phyloP scores from a whole-genome alignment of 2,113 vertebrate species.

The Cathartes aura region DNA sequence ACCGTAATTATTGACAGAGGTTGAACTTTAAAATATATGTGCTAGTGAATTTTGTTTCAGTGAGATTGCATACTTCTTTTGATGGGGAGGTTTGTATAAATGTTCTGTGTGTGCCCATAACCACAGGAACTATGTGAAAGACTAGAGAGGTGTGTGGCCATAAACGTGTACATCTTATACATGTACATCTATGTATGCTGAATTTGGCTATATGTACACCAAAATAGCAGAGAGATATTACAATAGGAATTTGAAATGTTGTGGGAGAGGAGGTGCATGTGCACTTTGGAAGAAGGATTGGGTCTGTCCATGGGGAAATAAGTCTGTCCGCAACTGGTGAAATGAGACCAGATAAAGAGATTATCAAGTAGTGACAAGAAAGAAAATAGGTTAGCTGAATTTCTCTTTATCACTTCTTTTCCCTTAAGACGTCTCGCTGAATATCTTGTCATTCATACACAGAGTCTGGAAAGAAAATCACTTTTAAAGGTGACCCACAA shows the following conservation, averaged over 20 bases:
- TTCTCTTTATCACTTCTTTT: slow-evolving; percentile 29
- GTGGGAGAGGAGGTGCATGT: neutral
- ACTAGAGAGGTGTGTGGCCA: neutral
- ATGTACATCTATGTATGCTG: fast-evolving
- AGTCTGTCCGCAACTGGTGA: slow-evolving; percentile 53
- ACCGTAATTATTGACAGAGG: neutral
- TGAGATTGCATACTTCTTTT: neutral
- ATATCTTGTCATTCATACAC: neutral
- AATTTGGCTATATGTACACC: neutral
- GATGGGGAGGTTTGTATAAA: neutral
- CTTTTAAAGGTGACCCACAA: neutral
- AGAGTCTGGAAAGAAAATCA: neutral
- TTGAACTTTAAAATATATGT: neutral
- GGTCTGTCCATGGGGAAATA: slow-evolving; percentile 1
- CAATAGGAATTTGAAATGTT: neutral
- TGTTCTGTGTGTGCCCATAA: neutral
- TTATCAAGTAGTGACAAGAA: slow-evolving; percentile 16
- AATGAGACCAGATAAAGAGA: slow-evolving; percentile 51
- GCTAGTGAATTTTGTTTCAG: neutral
- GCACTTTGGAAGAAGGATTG: neutral
- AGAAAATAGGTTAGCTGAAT: slow-evolving; percentile 21
- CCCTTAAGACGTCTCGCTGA: neutral
- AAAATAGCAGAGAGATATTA: neutral
- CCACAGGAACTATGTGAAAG: neutral
- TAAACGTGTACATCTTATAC: neutral